These are phyloP conservation scores for Halcyon chelicuti DNA, from an alignment of 2,797 vertebrate species.

Conservation along the genomic window DNA sequence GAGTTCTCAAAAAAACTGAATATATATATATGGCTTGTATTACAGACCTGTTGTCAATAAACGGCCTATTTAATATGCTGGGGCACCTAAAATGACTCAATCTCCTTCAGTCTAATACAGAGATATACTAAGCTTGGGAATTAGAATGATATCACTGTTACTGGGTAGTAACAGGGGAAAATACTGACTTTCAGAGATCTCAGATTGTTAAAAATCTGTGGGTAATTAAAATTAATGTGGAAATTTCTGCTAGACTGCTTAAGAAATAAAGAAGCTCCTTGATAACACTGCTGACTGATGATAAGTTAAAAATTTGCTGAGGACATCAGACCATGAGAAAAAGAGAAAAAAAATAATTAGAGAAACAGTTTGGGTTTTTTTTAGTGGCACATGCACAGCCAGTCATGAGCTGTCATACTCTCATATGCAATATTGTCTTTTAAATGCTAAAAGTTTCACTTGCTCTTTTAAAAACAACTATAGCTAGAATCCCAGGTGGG, in stretches of 20 bases:
- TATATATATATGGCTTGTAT: neutral
- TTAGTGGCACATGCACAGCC: neutral
- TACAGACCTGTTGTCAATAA: neutral
- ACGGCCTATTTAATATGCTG: neutral
- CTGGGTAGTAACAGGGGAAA: neutral
- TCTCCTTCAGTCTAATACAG: neutral
- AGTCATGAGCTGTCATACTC: neutral
- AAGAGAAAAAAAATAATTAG: neutral
- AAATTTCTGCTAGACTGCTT: conserved; percentile 34
- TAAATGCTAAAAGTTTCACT: neutral
- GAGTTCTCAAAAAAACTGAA: neutral
- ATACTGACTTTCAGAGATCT: conserved; percentile 32
- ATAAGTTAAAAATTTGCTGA: conserved; percentile 37
- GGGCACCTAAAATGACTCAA: neutral
- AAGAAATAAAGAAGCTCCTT: conserved; percentile 38
- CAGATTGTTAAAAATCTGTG: conserved; percentile 33
- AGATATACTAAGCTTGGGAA: neutral
- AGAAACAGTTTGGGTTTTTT: neutral
- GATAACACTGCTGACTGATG: conserved; percentile 1
- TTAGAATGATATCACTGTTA: neutral
- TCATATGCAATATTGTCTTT: neutral
- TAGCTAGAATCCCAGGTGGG: neutral
- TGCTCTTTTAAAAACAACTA: neutral
- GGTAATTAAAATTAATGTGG: conserved; percentile 51
- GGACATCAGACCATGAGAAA: conserved; percentile 9